These are phyloP conservation scores for Melopsittacus undulatus DNA, from an alignment of 2,797 vertebrate genomes.

Conservation along the genomic window DNA sequence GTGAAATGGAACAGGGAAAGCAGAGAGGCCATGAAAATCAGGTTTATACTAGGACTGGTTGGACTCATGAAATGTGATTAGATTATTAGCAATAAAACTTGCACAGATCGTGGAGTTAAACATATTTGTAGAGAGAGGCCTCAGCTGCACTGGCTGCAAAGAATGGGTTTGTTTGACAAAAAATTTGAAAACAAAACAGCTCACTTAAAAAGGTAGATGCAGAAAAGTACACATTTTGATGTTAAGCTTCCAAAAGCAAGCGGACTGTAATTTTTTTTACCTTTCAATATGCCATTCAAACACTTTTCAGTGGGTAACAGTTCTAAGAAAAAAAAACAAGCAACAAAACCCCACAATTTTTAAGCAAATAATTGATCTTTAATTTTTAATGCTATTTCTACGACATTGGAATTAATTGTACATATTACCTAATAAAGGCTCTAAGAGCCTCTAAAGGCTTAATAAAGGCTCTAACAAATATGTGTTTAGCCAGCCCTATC, in stretches of 20 bases:
- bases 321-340: neutral
- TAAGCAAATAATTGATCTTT: neutral
- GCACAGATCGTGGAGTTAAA: neutral
- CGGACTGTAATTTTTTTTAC: neutral
- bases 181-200: neutral
- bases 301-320: neutral
- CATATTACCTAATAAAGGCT: neutral
- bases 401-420: neutral
- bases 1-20: neutral
- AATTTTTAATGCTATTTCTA: neutral
- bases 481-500: neutral
- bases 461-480: neutral
- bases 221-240: neutral
- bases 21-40: neutral
- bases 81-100: neutral
- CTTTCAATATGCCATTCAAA: neutral
- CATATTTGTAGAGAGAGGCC: neutral
- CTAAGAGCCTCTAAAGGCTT: too few relatives aligned
- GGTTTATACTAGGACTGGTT: neutral
- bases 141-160: neutral
- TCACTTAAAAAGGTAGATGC: neutral
- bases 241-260: neutral
- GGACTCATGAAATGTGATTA: neutral
- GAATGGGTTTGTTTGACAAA: neutral
- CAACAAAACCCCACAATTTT: neutral